Evolutionary conservation across 2,888 invertebrate species (phyloP), one percentile per base, ranked within the genome.

Genomic region (Trichacis sp.): DNA sequence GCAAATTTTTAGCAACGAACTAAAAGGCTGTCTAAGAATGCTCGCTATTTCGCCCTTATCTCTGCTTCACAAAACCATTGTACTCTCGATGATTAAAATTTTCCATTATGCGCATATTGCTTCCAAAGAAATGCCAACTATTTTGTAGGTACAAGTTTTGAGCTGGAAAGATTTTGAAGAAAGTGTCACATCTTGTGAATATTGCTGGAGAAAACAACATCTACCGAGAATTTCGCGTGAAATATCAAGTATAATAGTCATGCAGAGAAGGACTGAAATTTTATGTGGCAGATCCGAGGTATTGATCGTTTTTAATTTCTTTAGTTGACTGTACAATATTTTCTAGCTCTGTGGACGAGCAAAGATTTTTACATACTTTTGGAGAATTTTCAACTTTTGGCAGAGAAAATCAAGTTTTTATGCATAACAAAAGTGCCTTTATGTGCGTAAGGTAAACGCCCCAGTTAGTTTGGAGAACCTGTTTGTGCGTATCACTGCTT

Each of bases 391-490:
- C 3, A 24, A 24, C 3, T 8, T 8, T 24, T 24, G 24, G 63
- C 63, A 36, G 63, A 56, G 53, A n/a, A n/a, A n/a, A n/a, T 56
- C 50, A 56, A 59, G 14, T 60, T 68, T 57, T 60, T 63, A 68
- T 68, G 67, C 67, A 68, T n/a, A 63, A 48, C 60, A 59, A 50
- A 47, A 59, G 60, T 5, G 50, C 48, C 67, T 63, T 67, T 63
- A 63, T 63, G 60, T 63, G 63, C 60, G 14, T 50, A 56, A 57
- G 3, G 14, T 36, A 36, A 56, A n/a, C n/a, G n/a, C n/a, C n/a
- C n/a, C n/a, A n/a, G n/a, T n/a, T n/a, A n/a, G n/a, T n/a, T n/a
- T n/a, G n/a, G n/a, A n/a, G n/a, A n/a, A n/a, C n/a, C n/a, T n/a
- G n/a, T n/a, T n/a, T n/a, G n/a, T n/a, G n/a, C n/a, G n/a, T n/a